Conservation (phyloP, 2,113 vertebrate genomes). For the Apodemus speciosus region DNA sequence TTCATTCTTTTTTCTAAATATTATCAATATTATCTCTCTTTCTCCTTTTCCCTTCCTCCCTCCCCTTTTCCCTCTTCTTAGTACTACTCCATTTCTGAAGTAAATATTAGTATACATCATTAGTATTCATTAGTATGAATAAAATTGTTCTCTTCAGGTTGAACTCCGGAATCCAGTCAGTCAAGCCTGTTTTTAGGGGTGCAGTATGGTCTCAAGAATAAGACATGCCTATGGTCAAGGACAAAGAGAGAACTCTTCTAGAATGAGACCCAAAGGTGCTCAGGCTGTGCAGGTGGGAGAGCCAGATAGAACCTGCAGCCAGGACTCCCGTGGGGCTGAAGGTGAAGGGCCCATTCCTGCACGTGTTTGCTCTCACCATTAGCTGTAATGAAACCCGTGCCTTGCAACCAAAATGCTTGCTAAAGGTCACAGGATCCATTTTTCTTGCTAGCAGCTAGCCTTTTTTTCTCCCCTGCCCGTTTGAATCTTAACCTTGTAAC, state of each 20-base stretch:
- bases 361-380: constrained; percentile 75
- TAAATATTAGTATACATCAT: background rate
- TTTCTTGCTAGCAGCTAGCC: constrained; percentile 75
- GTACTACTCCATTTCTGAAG: constrained; percentile 41
- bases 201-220: constrained; percentile 66
- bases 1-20: background rate
- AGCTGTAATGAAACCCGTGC: constrained; percentile 79
- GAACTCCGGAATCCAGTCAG: constrained; percentile 76
- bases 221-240: constrained; percentile 66
- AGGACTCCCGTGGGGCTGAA: background rate
- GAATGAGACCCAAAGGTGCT: constrained; percentile 68
- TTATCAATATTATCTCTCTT: too few species aligned
- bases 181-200: constrained; percentile 74
- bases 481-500: constrained; percentile 83
- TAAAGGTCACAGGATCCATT: constrained; percentile 80
- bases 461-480: constrained; percentile 68
- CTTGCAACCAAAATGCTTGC: constrained; percentile 83
- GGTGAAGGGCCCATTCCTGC: constrained; percentile 21
- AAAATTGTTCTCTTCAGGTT: constrained; percentile 71
- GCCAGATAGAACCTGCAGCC: constrained; percentile 64
- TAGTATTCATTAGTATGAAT: too few species aligned
- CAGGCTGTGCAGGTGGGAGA: constrained; percentile 54
- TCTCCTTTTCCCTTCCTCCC: too few species aligned
- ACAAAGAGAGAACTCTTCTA: constrained; percentile 71
- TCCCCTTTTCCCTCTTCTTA: background rate